phyloP scores from a whole-genome alignment of 2,113 vertebrate species.

The Thalassarche chlororhynchos region DNA sequence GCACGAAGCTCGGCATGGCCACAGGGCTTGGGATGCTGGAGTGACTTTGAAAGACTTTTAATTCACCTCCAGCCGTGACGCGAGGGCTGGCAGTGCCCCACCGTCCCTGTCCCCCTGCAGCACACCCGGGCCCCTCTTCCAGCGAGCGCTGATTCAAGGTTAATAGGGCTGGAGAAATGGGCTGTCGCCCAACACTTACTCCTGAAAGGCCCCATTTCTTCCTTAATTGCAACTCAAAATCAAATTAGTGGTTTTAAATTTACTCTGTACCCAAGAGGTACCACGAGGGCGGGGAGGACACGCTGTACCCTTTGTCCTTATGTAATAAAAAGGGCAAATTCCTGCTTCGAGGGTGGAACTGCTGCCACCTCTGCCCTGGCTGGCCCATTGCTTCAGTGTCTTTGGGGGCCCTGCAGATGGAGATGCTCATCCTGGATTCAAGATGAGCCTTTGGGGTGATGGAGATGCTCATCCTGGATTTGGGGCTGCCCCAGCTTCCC shows the following conservation, averaged over 20 bases:
- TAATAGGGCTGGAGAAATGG: constrained; percentile 22
- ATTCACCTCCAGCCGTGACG: neutral
- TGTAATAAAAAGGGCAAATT: constrained; percentile 4
- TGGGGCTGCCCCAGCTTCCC: neutral
- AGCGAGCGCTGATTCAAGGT: neutral
- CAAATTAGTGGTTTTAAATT: constrained; percentile 54
- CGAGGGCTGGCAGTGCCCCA: fast-evolving
- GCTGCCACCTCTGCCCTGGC: neutral
- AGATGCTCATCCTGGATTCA: neutral
- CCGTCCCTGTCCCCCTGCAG: neutral
- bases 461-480: neutral
- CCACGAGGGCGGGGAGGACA: neutral
- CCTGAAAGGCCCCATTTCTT: constrained; percentile 25
- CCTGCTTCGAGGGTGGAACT: neutral
- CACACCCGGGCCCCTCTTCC: neutral
- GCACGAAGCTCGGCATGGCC: neutral
- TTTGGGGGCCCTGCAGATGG: neutral
- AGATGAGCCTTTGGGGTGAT: neutral
- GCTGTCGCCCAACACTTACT: neutral
- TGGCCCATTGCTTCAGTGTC: fast-evolving
- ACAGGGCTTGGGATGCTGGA: neutral
- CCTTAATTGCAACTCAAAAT: constrained; percentile 45
- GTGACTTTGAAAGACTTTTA: neutral
- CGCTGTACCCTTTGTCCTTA: neutral
- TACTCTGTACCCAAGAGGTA: constrained; percentile 23